Evolutionary conservation across 2,113 vertebrate genomes (phyloP), one percentile per base, ranked within the genome.

Genomic region (Peromyscus leucopus): DNA sequence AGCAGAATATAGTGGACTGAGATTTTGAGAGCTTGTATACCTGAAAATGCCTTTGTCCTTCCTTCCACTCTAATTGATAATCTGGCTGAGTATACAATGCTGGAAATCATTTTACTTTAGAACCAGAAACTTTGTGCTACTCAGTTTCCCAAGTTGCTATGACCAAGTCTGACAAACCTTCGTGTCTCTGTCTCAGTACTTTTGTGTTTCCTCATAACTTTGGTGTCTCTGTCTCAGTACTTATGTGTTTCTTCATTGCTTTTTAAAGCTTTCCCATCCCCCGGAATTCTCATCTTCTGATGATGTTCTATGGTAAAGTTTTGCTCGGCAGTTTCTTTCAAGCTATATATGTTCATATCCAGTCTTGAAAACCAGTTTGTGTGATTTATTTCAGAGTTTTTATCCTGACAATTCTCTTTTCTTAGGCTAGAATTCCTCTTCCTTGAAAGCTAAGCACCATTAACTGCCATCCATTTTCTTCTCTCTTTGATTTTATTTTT

Each of bases 381-480:
- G 11, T 71, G 78, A 48, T 67, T 92, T 91, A 74, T 89, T 93
- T 96, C 59, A 93, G 51, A 93, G 75, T 51, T 16, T 89, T 91
- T 82, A 80, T 17, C 5, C 39, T 93, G 67, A 7, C 59, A 42
- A 63, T 89, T 74, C 7, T 91, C 33, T 93, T 90, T 95, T 82
- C 16, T 31, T 2, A n/a, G 39, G 12, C 21, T 85, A 61, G 31
- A 69, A 76, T 82, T 91, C 26, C 21, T 92, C 72, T 72, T 82
- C 87, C n/a, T 82, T 94, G 67, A 55, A 42, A 76, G 9, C n/a
- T n/a, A 63, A 91, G 51, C 55, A 69, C 42, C 87, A 28, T 74
- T 72, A 36, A 31, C 65, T 79, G 28, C 26, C 24, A 36, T 79
- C 17, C 21, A 75, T 42, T 71, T 90, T 92, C 69, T 59, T 39